Evolutionary conservation across 1,140 invertebrate species (phyloP).

Genomic region (Ceratina australensis): DNA sequence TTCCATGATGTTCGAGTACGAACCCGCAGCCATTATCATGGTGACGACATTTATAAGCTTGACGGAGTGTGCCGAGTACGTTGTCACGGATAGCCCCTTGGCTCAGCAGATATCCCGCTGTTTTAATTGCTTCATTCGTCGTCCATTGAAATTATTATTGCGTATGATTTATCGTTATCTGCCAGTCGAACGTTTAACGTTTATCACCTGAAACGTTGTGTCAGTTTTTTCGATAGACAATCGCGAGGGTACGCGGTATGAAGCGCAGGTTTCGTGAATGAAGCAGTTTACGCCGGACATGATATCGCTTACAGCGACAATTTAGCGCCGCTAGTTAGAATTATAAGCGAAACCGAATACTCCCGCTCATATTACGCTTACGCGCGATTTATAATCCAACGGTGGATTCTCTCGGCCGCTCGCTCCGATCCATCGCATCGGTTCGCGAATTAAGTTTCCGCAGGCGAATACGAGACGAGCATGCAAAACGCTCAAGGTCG

Average conservation of each 20-base stretch:
- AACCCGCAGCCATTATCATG: background rate
- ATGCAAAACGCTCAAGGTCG: constrained; percentile 45
- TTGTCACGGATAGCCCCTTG: background rate
- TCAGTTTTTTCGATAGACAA: background rate
- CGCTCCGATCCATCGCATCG: background rate
- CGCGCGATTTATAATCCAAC: constrained; percentile 61
- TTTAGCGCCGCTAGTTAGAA: constrained; percentile 60
- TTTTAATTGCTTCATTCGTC: too few species aligned
- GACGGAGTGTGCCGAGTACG: background rate
- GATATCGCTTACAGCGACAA: constrained; percentile 59
- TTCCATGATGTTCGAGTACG: background rate
- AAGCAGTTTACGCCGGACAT: constrained; percentile 55
- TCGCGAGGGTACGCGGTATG: constrained; percentile 5
- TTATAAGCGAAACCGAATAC: constrained; percentile 69
- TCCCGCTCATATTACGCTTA: constrained; percentile 65
- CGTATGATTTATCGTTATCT: too few species aligned
- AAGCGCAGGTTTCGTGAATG: constrained; percentile 52
- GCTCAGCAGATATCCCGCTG: too few species aligned
- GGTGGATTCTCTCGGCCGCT: constrained; percentile 21
- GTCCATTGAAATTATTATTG: too few species aligned
- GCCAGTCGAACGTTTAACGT: too few species aligned
- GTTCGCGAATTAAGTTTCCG: constrained; percentile 49
- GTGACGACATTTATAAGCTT: background rate
- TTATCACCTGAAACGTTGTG: background rate
- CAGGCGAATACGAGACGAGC: constrained; percentile 64